Conservation (phyloP, 2,888 invertebrate genomes). For the Temnothorax ravouxi region DNA sequence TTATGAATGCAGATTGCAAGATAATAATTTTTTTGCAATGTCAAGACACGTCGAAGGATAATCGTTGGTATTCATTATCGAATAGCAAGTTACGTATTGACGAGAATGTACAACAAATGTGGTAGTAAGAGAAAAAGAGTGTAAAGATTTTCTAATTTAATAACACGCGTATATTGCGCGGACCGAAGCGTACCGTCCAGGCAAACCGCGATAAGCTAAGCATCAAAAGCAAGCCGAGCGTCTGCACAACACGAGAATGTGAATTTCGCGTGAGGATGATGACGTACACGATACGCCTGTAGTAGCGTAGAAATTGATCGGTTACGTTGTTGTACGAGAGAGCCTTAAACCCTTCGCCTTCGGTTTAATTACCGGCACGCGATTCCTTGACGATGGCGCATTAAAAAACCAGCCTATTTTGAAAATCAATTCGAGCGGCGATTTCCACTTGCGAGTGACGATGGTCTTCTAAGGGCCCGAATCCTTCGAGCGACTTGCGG, state of each 20-base stretch:
- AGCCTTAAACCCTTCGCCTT: constrained; percentile 37
- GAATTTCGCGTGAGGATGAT: constrained; percentile 46
- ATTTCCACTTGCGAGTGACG: neutral
- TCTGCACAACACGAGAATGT: neutral
- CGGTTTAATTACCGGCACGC: constrained; percentile 51
- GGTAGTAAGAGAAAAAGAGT: neutral
- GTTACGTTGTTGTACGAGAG: constrained; percentile 48
- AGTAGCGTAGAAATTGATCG: constrained; percentile 52
- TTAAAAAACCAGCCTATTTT: constrained; percentile 25
- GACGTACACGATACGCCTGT: constrained; percentile 39
- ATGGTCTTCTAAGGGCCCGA: neutral
- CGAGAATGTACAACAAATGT: neutral
- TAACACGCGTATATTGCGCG: neutral
- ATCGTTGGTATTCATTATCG: neutral
- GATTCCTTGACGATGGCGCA: neutral
- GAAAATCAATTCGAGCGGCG: neutral
- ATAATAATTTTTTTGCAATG: neutral
- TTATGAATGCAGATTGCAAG: neutral
- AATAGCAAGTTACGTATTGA: neutral
- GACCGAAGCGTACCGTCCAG: neutral
- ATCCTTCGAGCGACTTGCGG: neutral
- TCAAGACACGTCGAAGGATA: neutral
- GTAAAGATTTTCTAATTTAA: constrained; percentile 17
- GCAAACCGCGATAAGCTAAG: constrained; percentile 22
- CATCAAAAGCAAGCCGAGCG: neutral